Evolutionary conservation across 2,113 vertebrate species (phyloP).

Genomic region (Tychaedon coryphoeus): DNA sequence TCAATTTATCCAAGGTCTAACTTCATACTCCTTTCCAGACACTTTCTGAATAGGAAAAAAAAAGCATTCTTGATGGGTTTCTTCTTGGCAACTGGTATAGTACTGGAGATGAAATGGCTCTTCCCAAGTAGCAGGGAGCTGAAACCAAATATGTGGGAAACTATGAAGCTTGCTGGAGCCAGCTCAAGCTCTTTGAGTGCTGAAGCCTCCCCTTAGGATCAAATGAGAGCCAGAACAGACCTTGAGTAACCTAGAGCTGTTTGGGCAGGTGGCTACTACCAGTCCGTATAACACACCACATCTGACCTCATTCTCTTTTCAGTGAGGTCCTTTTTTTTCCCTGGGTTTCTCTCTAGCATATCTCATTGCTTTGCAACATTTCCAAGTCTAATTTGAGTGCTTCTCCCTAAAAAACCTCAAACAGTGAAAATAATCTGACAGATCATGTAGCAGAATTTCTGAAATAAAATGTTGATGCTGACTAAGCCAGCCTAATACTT

Average conservation of each 20-base stretch:
- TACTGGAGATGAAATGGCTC: not conserved
- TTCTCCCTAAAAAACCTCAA: not conserved
- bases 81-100: not conserved
- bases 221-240: not conserved
- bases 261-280: not conserved
- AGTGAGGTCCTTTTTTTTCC: not conserved
- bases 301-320: not conserved
- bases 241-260: not conserved
- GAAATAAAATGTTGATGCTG: not conserved
- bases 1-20: not conserved
- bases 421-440: not conserved
- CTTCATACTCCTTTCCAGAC: not conserved
- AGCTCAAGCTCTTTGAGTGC: not conserved
- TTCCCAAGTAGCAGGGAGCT: not conserved
- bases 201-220: not conserved
- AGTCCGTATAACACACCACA: not conserved
- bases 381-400: not conserved
- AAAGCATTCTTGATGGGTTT: not conserved
- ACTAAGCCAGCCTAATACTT: not conserved
- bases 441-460: not conserved
- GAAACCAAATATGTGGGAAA: not conserved
- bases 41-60: not conserved
- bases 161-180: not conserved
- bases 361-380: not conserved
- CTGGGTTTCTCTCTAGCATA: not conserved